Percentiles rank a stretch among this genome's conserved stretches.
Conservation (phyloP, 53 echinoderm and acorn worm species). For the Pentamera pediparva region DNA sequence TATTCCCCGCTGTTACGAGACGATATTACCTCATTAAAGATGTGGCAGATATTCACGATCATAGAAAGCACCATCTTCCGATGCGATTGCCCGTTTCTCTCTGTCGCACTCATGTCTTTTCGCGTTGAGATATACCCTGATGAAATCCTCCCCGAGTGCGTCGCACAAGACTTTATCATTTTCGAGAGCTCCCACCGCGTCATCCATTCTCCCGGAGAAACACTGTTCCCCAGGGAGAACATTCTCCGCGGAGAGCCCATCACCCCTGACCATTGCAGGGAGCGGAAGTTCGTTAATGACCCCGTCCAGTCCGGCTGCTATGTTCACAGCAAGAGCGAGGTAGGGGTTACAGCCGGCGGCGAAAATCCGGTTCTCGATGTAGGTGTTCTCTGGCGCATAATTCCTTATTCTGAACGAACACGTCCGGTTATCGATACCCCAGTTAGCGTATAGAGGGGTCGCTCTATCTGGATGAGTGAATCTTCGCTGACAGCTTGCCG, state of each 20-base stretch:
- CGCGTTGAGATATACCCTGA: slow-evolving; percentile 33
- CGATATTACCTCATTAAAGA: too few species aligned
- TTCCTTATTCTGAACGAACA: slow-evolving; percentile 53
- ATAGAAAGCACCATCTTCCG: slow-evolving; percentile 26
- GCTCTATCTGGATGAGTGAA: slow-evolving; percentile 7
- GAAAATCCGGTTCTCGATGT: slow-evolving; percentile 67
- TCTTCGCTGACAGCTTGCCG: slow-evolving; percentile 50
- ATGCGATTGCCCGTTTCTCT: slow-evolving; percentile 20
- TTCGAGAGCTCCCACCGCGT: slow-evolving; percentile 44
- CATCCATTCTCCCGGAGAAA: slow-evolving; percentile 37
- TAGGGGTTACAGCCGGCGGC: slow-evolving; percentile 59
- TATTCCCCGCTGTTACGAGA: too few species aligned
- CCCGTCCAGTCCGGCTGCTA: slow-evolving; percentile 69
- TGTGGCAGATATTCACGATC: slow-evolving; percentile 17
- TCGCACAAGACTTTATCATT: slow-evolving; percentile 46
- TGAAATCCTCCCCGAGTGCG: slow-evolving; percentile 52
- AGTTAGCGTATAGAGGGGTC: slow-evolving; percentile 39
- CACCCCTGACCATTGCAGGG: slow-evolving; percentile 17
- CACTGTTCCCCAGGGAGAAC: neutral
- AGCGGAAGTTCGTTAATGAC: slow-evolving; percentile 40
- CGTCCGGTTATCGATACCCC: slow-evolving; percentile 62
- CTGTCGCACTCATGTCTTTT: slow-evolving; percentile 46
- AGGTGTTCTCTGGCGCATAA: slow-evolving; percentile 44
- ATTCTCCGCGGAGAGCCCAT: slow-evolving; percentile 15
- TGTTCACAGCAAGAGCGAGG: slow-evolving; percentile 51